Percentiles rank a stretch among this genome's conserved stretches.
phyloP scores from a whole-genome alignment of 2,888 invertebrate species.

The Galerucella pusilla region DNA sequence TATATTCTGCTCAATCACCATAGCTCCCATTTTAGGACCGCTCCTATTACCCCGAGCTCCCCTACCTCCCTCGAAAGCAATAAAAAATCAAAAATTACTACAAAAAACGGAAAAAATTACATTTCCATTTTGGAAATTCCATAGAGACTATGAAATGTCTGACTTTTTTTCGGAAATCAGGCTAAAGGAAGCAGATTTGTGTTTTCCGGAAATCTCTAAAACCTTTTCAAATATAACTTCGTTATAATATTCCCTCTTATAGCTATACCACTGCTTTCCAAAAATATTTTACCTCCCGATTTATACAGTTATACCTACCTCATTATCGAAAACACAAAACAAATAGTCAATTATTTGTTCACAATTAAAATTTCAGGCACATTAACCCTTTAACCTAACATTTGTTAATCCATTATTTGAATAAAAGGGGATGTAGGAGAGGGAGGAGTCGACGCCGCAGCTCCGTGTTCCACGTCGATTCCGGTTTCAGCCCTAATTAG shows the following conservation, averaged over 20 bases:
- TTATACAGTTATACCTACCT: conserved; percentile 39
- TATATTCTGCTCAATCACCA: too few species aligned
- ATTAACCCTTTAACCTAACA: conserved; percentile 64
- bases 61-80: too few species aligned
- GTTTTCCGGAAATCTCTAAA: too few species aligned
- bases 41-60: too few species aligned
- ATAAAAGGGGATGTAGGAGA: conserved; percentile 38
- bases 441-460: conserved; percentile 10
- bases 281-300: conserved; percentile 23
- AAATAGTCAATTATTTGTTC: conserved; percentile 64
- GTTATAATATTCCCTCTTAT: not conserved
- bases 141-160: too few species aligned
- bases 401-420: conserved; percentile 60
- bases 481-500: conserved; percentile 28
- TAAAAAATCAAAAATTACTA: too few species aligned
- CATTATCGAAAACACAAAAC: conserved; percentile 56
- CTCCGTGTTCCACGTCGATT: conserved; percentile 2
- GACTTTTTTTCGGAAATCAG: too few species aligned
- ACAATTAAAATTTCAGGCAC: conserved; percentile 67
- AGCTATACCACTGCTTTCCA: conserved; percentile 25
- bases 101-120: too few species aligned
- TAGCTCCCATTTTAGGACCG: too few species aligned
- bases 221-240: not conserved
- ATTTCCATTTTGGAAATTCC: too few species aligned
- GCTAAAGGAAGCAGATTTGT: too few species aligned